Conservation (phyloP, 2,113 vertebrate species). For the Notechis scutatus region DNA sequence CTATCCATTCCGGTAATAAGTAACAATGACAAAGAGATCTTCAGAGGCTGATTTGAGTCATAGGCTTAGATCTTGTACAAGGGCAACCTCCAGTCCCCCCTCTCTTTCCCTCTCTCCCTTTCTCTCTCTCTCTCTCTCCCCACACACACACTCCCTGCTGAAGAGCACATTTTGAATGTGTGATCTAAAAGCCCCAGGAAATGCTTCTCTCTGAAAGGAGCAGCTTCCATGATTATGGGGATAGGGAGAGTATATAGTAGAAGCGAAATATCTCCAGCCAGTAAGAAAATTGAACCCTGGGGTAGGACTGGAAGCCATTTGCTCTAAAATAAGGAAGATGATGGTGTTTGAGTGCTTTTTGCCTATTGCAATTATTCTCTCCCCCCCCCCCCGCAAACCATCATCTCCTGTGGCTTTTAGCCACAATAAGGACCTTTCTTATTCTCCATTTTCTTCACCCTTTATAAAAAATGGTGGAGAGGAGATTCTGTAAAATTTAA, state of each 20-base stretch:
- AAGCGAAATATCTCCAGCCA: not conserved
- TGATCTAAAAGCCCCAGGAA: not conserved
- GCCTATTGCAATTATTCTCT: not conserved
- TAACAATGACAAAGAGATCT: not conserved
- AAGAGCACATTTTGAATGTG: not conserved
- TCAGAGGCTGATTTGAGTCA: conserved; percentile 5
- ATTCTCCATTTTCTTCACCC: not conserved
- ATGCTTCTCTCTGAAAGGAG: not conserved
- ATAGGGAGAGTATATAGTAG: not conserved
- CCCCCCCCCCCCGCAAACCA: not conserved
- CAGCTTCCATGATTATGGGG: not conserved
- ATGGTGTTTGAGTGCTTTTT: not conserved
- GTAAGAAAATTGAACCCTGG: not conserved
- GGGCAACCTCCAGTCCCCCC: not conserved
- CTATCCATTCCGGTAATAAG: not conserved
- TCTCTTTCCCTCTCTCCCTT: not conserved
- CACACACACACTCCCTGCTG: not conserved
- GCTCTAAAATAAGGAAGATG: not conserved
- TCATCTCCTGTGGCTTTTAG: not conserved
- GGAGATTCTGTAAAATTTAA: not conserved
- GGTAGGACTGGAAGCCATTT: not conserved
- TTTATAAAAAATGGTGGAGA: not conserved
- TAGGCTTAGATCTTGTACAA: not conserved
- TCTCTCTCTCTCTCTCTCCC: too few species aligned
- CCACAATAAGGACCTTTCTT: not conserved